These are phyloP conservation scores for Encarsia formosa DNA, from an alignment of 2,888 invertebrate species.

Conservation along the genomic window DNA sequence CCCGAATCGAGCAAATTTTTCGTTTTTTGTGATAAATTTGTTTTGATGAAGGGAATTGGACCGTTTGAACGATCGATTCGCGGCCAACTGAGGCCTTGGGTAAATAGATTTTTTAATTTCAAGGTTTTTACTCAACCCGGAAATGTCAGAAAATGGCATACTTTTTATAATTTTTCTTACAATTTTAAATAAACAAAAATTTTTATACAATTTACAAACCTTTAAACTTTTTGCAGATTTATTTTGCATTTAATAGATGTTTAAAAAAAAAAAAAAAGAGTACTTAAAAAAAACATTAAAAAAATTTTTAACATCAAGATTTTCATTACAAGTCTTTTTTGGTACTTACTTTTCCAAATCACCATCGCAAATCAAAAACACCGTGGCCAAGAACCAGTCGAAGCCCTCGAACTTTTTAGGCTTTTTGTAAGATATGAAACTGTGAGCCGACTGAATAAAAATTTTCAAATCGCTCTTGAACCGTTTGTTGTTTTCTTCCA, in stretches of 20 bases:
- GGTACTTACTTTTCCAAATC: slow-evolving; percentile 39
- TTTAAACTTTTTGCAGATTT: no score
- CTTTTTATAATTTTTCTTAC: not conserved
- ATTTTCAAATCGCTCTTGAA: slow-evolving; percentile 37
- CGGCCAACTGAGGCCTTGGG: slow-evolving; percentile 45
- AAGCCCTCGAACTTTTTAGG: slow-evolving; percentile 39
- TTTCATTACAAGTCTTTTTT: no score
- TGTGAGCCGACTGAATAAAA: slow-evolving; percentile 40
- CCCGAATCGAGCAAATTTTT: not conserved
- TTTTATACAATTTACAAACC: no score
- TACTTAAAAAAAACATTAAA: no score
- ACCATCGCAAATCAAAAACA: slow-evolving; percentile 44
- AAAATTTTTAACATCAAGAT: no score
- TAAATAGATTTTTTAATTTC: no score
- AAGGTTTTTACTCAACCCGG: no score
- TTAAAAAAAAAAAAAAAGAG: not conserved
- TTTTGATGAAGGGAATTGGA: not conserved
- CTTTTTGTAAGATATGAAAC: slow-evolving; percentile 41
- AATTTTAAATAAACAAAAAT: no score
- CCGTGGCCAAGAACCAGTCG: slow-evolving; percentile 47
- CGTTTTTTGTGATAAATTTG: not conserved
- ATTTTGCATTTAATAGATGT: no score
- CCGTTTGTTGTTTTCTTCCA: slow-evolving; percentile 26
- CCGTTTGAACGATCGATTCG: slow-evolving; percentile 34
- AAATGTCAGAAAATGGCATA: no score